These are phyloP conservation scores for Netelia melanura DNA, from an alignment of 2,888 invertebrate genomes.

Conservation along the genomic window DNA sequence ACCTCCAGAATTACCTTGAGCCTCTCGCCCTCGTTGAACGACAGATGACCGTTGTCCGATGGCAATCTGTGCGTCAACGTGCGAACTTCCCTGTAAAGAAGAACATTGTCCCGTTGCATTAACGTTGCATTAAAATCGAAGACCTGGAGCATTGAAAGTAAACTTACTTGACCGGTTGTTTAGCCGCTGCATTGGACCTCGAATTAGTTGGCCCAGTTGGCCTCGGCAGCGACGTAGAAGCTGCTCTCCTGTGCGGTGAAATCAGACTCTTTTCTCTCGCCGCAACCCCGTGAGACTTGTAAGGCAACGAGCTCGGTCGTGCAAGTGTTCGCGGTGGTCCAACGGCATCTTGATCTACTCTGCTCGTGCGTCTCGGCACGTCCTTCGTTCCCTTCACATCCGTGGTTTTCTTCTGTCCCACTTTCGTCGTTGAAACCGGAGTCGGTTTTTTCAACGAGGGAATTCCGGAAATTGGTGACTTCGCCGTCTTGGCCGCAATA, in stretches of 20 bases:
- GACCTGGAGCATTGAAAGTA: neutral
- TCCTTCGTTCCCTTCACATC: constrained; percentile 73
- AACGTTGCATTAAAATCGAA: neutral
- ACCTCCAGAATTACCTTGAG: constrained; percentile 91
- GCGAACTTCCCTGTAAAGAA: constrained; percentile 88
- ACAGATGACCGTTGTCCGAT: constrained; percentile 92
- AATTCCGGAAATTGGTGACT: constrained; percentile 80
- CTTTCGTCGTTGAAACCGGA: constrained; percentile 62
- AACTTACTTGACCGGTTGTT: constrained; percentile 85
- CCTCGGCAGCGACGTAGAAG: constrained; percentile 89
- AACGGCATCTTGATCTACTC: constrained; percentile 87
- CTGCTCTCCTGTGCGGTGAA: constrained; percentile 88
- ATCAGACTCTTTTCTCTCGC: constrained; percentile 79
- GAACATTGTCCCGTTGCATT: neutral
- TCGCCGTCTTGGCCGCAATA: constrained; percentile 70
- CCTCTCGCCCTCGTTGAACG: constrained; percentile 91
- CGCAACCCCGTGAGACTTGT: constrained; percentile 85
- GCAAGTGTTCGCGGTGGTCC: constrained; percentile 82
- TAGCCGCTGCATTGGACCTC: constrained; percentile 73
- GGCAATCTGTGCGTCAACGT: constrained; percentile 91
- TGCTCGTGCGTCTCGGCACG: constrained; percentile 86
- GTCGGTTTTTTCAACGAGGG: constrained; percentile 81
- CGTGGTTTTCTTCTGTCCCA: constrained; percentile 63
- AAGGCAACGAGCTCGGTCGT: constrained; percentile 90
- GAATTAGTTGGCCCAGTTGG: constrained; percentile 82